Conservation (phyloP, 2,113 vertebrate species). For the Xerus inauris region DNA sequence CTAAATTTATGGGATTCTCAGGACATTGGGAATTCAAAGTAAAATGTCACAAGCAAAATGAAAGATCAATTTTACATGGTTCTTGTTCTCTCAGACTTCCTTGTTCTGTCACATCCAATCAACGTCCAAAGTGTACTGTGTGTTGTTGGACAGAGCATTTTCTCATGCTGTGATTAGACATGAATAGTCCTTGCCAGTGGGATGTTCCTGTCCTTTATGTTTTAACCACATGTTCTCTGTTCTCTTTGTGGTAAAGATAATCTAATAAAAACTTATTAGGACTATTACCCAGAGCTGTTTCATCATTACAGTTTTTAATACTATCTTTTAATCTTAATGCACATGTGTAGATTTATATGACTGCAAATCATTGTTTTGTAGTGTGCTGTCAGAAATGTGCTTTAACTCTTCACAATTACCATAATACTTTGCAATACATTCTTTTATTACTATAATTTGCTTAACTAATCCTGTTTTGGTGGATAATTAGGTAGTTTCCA, state of each 20-base stretch:
- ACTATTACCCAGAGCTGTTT: neutral
- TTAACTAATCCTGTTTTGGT: constrained; percentile 3
- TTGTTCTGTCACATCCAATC: neutral
- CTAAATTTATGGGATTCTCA: neutral
- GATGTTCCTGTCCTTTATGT: neutral
- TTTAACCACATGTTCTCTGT: constrained; percentile 45
- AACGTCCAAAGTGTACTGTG: neutral
- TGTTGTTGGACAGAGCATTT: neutral
- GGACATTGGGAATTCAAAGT: neutral
- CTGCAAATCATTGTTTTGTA: neutral
- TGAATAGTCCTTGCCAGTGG: neutral
- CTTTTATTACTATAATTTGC: constrained; percentile 23
- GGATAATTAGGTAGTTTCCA: constrained; percentile 19
- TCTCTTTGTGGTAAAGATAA: constrained; percentile 26
- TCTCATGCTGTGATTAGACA: neutral
- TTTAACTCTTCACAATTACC: neutral
- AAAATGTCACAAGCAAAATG: neutral
- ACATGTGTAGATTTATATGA: neutral
- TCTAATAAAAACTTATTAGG: neutral
- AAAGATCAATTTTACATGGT: neutral
- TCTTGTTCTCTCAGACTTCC: neutral
- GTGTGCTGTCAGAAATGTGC: neutral
- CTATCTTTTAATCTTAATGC: neutral
- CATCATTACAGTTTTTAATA: neutral
- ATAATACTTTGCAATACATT: neutral